Evolutionary conservation across 2,113 vertebrate species (phyloP), one percentile per base, ranked within the genome.

Genomic region (Apteryx owenii): DNA sequence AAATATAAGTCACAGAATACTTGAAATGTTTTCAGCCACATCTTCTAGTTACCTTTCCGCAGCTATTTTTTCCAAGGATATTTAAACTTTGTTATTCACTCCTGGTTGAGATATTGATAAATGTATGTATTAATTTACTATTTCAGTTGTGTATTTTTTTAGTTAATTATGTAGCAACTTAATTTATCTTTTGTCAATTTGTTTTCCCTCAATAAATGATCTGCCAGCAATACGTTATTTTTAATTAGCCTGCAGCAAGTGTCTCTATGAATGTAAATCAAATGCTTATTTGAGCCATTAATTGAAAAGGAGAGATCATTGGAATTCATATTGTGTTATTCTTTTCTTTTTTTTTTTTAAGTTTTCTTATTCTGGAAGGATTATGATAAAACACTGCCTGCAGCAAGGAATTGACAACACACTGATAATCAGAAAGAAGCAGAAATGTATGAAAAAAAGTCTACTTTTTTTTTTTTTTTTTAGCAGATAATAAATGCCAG

Each of bases 121-220:
- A 97, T 92, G 92, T 69, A 65, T 38, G 38, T 58, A 94, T 87
- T 93, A 53, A 85, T 96, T 97, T 92, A 88, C 69, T 72, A 84
- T 81, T 94, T 95, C 88, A 93, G 90, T 73, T 40, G 38, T 79
- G 90, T 31, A 19, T 70, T 89, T 88, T 87, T 29, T 7, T 73
- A 75, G 85, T 78, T 97, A 97, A 95, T 97, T 96, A 91, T 1
- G 1, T 71, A 85, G 88, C 73, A 79, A 95, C 92, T 92, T 96
- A 90, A 97, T 97, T 97, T 97, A 96, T 97, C 96, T 95, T 92
- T 84, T 95, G 95, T 94, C 96, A 92, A 93, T 97, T 97, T 95
- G 94, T 95, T 96, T 96, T 93, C 44, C 53, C 90, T 87, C 96
- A 94, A 95, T 87, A 94, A 96, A 96, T 94, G 95, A 97, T 96